Base-by-base conservation (phyloP, 35 echinoderm and acorn worm species). In the Lytechinus pictus region DNA sequence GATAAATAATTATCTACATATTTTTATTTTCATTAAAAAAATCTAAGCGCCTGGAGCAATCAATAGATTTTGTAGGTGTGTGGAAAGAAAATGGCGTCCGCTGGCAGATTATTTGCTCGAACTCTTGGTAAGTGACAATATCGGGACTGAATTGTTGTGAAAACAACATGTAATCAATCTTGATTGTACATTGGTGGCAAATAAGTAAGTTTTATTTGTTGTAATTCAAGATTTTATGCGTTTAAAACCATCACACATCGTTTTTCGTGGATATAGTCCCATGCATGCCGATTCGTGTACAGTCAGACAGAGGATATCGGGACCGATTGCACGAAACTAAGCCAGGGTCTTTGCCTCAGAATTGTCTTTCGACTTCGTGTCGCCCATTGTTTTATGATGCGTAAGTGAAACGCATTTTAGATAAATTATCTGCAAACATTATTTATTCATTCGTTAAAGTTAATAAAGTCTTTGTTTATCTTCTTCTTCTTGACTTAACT, bases 81-180 rank as follows among this genome's bases (percentile, higher is more conserved):
- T 53, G 60, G 8, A 88, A 57, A 44, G 28, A 94, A 86, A 61
- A 96, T 96, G 95, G 95, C 95, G 66, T 54, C 66, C 14, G 91
- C 91, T 86, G 91, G 89, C 16, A 96, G 95, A 28, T 86, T 96
- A 86, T 86, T 96, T 8, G 95, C 89, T 91, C 55, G 95, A 86
- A 94, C 91, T 93, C 92, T 71, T 60, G 91, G 95, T 96, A 94
- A 96, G 91, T 93, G 53, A 79, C 3, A 19, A 28, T 86, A 57
- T 54, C 27, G 27, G 91, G 4, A 27, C 9, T 12, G 12, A 54
- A 93, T 53, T 14, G 16, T 54, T 10, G 21, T 93, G 33, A 91
- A 16, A 51, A 91, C 16, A 24, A 24, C 21, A 1, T 1, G 19
- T 6, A 16, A n/a, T 79, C 21, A 6, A 14, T 79, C 0, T 24